A percentile compares a stretch with the other conserved stretches of the same genome.
These are phyloP conservation scores for Serinus canaria DNA, from an alignment of 2,113 vertebrate genomes.

Conservation along the genomic window DNA sequence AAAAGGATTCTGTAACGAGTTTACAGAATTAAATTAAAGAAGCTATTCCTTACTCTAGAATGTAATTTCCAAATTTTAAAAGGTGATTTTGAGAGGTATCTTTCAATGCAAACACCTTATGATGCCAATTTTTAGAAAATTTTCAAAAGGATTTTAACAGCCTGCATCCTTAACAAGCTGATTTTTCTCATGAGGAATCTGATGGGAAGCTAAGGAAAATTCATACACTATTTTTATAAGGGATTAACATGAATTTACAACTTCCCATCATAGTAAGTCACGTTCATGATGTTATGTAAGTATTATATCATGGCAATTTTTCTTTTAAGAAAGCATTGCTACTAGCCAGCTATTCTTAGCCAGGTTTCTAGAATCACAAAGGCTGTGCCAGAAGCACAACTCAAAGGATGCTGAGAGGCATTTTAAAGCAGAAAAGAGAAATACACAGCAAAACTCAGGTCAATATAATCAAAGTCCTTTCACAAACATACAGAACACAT, in stretches of 20 bases:
- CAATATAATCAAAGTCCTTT: neutral
- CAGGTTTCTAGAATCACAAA: neutral
- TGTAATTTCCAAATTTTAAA: neutral
- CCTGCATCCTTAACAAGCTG: neutral
- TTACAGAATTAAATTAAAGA: neutral
- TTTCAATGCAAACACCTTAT: neutral
- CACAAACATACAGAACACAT: neutral
- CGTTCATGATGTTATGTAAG: neutral
- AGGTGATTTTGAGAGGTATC: neutral
- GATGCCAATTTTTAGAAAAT: neutral
- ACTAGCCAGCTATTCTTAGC: conserved; percentile 27
- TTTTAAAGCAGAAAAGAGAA: neutral
- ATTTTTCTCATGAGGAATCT: neutral
- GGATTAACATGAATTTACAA: neutral
- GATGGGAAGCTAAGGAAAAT: neutral
- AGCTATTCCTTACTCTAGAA: neutral
- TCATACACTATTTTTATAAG: neutral
- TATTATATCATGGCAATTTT: neutral
- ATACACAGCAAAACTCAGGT: neutral
- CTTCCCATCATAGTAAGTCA: neutral
- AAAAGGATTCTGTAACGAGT: neutral
- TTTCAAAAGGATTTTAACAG: neutral
- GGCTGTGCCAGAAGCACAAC: neutral
- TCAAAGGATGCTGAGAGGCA: neutral
- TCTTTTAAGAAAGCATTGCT: conserved; percentile 5